Evolutionary conservation across 2,888 invertebrate genomes (phyloP), one percentile per base, ranked within the genome.

Genomic region (Stictocephala bisonia): DNA sequence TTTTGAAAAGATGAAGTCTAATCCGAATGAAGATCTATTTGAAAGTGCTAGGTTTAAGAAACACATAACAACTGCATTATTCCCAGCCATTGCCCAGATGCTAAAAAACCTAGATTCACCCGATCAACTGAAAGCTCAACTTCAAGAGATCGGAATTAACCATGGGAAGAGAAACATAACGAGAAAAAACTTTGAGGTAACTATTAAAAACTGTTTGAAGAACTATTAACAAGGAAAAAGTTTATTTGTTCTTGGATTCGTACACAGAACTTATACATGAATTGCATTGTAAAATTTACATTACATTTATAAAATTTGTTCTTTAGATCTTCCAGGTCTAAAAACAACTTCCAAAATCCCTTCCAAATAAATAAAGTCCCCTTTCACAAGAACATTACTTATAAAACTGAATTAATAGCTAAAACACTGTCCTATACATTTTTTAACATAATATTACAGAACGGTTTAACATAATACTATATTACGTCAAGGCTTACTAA

Each of bases 161-260:
- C 70, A 71, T 40, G 58, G 53, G 41, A 71, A 44, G 27, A 41
- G 70, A n/a, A 44, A 44, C 2, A 15, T 71, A 1, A 56, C 18
- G 18, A 58, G 58, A 48, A 40, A 40, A 27, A n/a, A 71, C 1
- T 71, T 71, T 58, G 58, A 71, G 70, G 70, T 71, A 44, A 26
- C 3, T 26, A 22, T 50, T n/a, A n/a, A n/a, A n/a, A n/a, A n/a
- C n/a, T n/a, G n/a, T n/a, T n/a, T n/a, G n/a, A n/a, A n/a, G n/a
- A n/a, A n/a, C 6, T 35, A 9, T 35, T 9, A 35, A 35, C 11
- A 35, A 9, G 35, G 7, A 35, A 9, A 35, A 9, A 35, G 35
- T 35, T 35, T 35, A 35, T 35, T 35, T 35, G 11, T 35, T 35
- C 35, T 35, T 11, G 7, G 35, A 35, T 9, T 9, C 11, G 35